phyloP scores from a whole-genome alignment of 1,140 invertebrate genomes.

The Watersipora subatra region DNA sequence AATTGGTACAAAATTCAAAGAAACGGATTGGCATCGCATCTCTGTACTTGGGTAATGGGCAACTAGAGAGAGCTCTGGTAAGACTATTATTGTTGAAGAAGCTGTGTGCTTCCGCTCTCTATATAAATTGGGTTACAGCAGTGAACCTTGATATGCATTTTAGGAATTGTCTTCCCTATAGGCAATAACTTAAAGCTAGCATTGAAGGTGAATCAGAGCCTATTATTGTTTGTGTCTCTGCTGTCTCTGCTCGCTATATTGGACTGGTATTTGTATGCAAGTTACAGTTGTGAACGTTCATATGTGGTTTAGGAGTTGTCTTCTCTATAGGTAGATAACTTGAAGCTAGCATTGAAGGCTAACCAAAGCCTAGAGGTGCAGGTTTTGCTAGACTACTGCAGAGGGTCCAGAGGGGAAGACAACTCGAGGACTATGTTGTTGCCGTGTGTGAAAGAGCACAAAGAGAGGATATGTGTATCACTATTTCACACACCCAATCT shows the following conservation, averaged over 20 bases:
- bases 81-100: too few species aligned
- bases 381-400: slow-evolving; percentile 74
- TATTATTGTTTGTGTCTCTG: too few species aligned
- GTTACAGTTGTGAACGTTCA: too few species aligned
- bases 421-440: slow-evolving; percentile 66
- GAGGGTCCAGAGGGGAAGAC: slow-evolving; percentile 64
- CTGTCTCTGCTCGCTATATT: too few species aligned
- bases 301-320: too few species aligned
- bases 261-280: too few species aligned
- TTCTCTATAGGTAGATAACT: slow-evolving; percentile 19
- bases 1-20: slow-evolving; percentile 55
- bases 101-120: too few species aligned
- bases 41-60: slow-evolving; percentile 80
- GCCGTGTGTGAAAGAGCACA: slow-evolving; percentile 34
- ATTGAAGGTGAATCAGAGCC: slow-evolving; percentile 15
- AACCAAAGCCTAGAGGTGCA: slow-evolving; percentile 53
- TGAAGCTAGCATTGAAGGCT: slow-evolving; percentile 3
- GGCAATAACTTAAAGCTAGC: slow-evolving; percentile 10
- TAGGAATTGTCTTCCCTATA: too few species aligned
- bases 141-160: too few species aligned
- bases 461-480: slow-evolving; percentile 34
- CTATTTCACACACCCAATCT: slow-evolving; percentile 85
- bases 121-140: too few species aligned
- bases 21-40: slow-evolving; percentile 74
- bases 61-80: slow-evolving; percentile 65